These are phyloP conservation scores for Macrosteles quadrilineatus DNA, from an alignment of 1,140 invertebrate genomes.

Conservation along the genomic window DNA sequence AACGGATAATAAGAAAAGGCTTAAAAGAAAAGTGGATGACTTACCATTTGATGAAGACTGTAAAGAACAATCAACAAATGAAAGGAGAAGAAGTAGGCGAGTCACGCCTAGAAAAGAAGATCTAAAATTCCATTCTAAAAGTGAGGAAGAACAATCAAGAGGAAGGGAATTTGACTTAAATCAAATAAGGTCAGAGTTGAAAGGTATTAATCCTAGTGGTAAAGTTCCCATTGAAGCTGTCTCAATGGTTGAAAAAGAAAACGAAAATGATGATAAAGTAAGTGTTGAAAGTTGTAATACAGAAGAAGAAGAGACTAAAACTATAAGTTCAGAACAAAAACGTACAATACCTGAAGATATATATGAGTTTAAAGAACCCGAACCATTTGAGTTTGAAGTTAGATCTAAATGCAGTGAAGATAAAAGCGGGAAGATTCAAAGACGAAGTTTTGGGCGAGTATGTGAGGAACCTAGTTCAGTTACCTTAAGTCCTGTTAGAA, in stretches of 20 bases:
- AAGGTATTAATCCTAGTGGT: slow-evolving; percentile 69
- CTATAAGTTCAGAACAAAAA: slow-evolving; percentile 41
- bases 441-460: slow-evolving; percentile 23
- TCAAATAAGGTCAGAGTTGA: slow-evolving; percentile 80
- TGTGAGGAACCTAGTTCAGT: slow-evolving; percentile 30
- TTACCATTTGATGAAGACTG: neutral
- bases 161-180: slow-evolving; percentile 78
- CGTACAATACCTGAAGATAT: slow-evolving; percentile 62
- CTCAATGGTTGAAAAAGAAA: slow-evolving; percentile 10
- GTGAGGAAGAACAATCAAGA: slow-evolving; percentile 51
- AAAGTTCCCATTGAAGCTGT: slow-evolving; percentile 44
- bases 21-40: slow-evolving; percentile 5
- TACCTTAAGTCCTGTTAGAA: slow-evolving; percentile 41
- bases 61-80: slow-evolving; percentile 6
- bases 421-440: slow-evolving; percentile 38
- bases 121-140: slow-evolving; percentile 23
- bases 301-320: slow-evolving; percentile 34
- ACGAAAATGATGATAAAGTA: slow-evolving; percentile 17
- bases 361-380: slow-evolving; percentile 87
- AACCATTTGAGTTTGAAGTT: slow-evolving; percentile 80
- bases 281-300: slow-evolving; percentile 11
- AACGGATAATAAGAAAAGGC: neutral
- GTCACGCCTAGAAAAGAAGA: slow-evolving; percentile 30
- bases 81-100: slow-evolving; percentile 29
- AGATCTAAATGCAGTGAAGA: slow-evolving; percentile 52